A percentile compares a stretch with the other conserved stretches of the same genome.
phyloP scores from a whole-genome alignment of 2,888 invertebrate species.

The Amphimallon solstitiale region DNA sequence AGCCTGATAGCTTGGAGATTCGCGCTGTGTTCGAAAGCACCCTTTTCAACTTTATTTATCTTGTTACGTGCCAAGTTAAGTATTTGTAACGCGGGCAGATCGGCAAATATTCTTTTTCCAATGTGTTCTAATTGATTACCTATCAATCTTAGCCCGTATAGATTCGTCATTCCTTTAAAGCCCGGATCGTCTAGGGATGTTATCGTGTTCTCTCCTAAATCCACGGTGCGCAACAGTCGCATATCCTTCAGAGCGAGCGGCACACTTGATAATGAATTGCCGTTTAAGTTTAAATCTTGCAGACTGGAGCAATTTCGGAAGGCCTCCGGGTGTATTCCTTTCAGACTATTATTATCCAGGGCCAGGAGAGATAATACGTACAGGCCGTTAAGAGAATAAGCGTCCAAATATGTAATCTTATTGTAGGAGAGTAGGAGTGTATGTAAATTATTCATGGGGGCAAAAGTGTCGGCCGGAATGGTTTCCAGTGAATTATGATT shows the following conservation, averaged over 20 bases:
- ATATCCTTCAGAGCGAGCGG: conserved; percentile 86
- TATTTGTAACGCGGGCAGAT: conserved; percentile 84
- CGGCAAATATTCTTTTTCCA: conserved; percentile 81
- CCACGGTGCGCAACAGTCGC: conserved; percentile 86
- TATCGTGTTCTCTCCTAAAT: conserved; percentile 92
- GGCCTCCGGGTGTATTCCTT: conserved; percentile 86
- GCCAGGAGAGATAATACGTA: conserved; percentile 87
- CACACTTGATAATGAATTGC: conserved; percentile 82
- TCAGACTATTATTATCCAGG: conserved; percentile 85
- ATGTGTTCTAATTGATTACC: conserved; percentile 88
- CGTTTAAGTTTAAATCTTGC: conserved; percentile 90
- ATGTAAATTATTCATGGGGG: conserved; percentile 92
- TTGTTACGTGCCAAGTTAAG: conserved; percentile 89
- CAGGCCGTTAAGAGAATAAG: conserved; percentile 86
- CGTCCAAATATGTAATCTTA: conserved; percentile 84
- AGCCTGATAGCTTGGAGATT: conserved; percentile 87
- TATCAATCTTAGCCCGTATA: conserved; percentile 88
- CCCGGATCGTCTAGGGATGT: conserved; percentile 81
- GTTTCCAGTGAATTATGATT: conserved; percentile 85
- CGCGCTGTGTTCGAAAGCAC: conserved; percentile 81
- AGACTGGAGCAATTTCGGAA: conserved; percentile 91
- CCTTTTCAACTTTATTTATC: conserved; percentile 80
- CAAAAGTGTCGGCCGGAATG: conserved; percentile 87
- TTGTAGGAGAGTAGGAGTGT: conserved; percentile 88
- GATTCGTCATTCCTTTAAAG: conserved; percentile 84